Percentiles rank a stretch among this genome's conserved stretches.
Conservation (phyloP, 1,140 invertebrate species). For the Gerris buenoi region DNA sequence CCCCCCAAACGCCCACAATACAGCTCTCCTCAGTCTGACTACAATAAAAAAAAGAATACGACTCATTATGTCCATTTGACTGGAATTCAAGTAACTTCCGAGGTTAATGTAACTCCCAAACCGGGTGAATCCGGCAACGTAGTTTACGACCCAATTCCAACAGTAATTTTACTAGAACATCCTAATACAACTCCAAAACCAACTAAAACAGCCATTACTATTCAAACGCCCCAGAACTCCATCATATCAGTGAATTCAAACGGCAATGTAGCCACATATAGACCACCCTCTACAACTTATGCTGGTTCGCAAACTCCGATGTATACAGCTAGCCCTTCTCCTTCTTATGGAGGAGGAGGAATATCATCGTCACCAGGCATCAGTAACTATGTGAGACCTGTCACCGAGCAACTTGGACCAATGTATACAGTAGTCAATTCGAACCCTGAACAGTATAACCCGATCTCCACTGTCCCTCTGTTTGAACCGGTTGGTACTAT, state of each 20-base stretch:
- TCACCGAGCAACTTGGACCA: neutral
- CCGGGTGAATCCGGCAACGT: slow-evolving; percentile 7
- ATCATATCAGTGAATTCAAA: slow-evolving; percentile 15
- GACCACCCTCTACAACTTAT: slow-evolving; percentile 7
- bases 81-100: slow-evolving; percentile 23
- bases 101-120: slow-evolving; percentile 21
- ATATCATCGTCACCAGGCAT: neutral
- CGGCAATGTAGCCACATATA: slow-evolving; percentile 13
- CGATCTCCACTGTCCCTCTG: neutral
- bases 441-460: neutral
- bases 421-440: neutral
- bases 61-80: slow-evolving; percentile 26
- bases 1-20: slow-evolving; percentile 12
- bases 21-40: too few relatives aligned
- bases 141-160: slow-evolving; percentile 43
- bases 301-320: slow-evolving; percentile 6
- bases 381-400: neutral
- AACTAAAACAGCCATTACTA: slow-evolving; percentile 22
- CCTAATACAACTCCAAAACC: slow-evolving; percentile 28
- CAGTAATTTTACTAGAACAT: slow-evolving; percentile 51
- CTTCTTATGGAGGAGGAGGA: neutral
- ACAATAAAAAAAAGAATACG: slow-evolving; percentile 17
- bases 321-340: neutral
- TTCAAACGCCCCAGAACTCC: slow-evolving; percentile 8
- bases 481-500: neutral